Conservation (phyloP, 2,888 invertebrate genomes). For the Caenorhabditis uteleia region DNA sequence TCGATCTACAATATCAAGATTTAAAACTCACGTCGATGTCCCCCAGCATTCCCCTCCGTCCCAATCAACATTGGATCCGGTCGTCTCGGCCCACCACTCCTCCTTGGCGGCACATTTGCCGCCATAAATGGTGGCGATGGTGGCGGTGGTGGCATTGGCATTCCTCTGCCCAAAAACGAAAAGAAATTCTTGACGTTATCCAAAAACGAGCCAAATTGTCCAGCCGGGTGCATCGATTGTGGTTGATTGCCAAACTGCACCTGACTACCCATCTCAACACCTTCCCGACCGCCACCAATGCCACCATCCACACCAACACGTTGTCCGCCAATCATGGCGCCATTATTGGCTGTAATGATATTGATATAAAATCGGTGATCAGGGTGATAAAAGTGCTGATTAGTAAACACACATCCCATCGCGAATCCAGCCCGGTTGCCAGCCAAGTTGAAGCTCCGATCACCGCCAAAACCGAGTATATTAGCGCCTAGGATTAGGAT, state of each 20-base stretch:
- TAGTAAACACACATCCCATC: conserved; percentile 36
- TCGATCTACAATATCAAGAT: no score
- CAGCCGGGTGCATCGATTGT: conserved; percentile 41
- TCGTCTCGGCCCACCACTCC: background rate
- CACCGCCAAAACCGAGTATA: conserved; percentile 60
- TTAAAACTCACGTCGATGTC: no score
- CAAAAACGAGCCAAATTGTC: conserved; percentile 46
- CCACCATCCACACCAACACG: conserved; percentile 51
- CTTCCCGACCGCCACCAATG: conserved; percentile 35
- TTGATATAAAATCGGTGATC: background rate
- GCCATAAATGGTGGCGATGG: conserved; percentile 8
- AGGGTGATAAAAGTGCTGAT: conserved; percentile 1
- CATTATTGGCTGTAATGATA: conserved; percentile 48
- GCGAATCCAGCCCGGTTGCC: conserved; percentile 43
- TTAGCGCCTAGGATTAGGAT: no score
- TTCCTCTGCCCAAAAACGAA: conserved; percentile 36
- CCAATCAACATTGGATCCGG: conserved; percentile 16
- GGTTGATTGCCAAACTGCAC: conserved; percentile 42
- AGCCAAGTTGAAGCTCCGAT: conserved; percentile 48
- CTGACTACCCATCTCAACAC: conserved; percentile 46
- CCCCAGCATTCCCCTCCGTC: no score
- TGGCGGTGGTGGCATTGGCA: conserved; percentile 35
- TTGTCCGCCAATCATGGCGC: conserved; percentile 53
- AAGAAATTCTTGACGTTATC: conserved; percentile 48
- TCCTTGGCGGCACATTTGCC: background rate